Base-by-base conservation (phyloP, 2,797 vertebrate genomes). In the Alcedo atthis region DNA sequence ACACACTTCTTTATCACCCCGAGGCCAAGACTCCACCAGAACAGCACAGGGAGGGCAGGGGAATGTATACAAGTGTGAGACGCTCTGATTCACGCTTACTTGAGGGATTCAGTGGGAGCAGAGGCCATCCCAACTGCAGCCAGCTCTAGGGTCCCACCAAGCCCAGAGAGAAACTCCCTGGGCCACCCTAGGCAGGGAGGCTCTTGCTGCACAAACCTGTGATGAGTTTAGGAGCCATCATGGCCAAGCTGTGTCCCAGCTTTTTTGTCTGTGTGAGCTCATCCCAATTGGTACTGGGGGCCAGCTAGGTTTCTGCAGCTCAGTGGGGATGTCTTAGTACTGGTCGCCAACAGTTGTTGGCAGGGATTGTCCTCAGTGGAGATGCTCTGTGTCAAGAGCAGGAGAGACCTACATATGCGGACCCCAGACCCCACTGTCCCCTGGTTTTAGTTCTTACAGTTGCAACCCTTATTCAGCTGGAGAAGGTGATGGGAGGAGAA, bases 1-100 rank as follows among this genome's bases (percentile, higher is more conserved):
- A 95, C 95, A 94, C 4, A 57, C 45, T 81, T 42, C 33, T 78
- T 94, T 92, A 83, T 96, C 93, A 92, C 85, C 93, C 87, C 3
- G 76, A 85, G 92, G 94, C 87, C 85, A 88, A 48, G 69, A 32
- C 70, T 90, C 76, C 62, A 37, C 74, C 82, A 83, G 33, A 80
- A 87, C 82, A 91, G 63, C 67, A 15, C n/a, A 3, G 24, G 57
- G 66, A 85, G 54, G 28, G 77, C 68, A 77, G 54, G 32, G 62
- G 30, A 86, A 77, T 2, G 33, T 28, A 3, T 2, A 40, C 42
- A 18, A 70, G 54, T 3, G 4, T 1, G 4, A 40, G 91, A 63
- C 80, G 91, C 81, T 93, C 81, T 80, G 89, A 18, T 68, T 82
- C 42, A 17, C 5, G 15, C 54, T 37, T 33, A 28, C n/a, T 5